phyloP scores from a whole-genome alignment of 35 echinoderm and acorn worm species.

The Acanthaster planci region DNA sequence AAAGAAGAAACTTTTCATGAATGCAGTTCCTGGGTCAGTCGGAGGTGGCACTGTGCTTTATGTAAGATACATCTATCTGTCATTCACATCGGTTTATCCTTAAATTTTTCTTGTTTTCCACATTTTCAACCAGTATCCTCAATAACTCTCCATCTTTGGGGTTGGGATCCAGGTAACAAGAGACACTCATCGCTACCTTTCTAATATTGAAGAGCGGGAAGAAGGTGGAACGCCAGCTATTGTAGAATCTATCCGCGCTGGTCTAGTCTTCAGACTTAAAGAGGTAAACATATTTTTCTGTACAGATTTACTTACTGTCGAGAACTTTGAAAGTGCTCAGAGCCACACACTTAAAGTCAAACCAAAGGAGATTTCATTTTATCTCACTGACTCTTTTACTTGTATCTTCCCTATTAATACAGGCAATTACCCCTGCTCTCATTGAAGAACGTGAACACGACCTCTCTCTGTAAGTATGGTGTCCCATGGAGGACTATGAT shows the following conservation, averaged over 20 bases:
- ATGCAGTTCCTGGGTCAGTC: constrained; percentile 68
- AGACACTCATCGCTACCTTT: constrained; percentile 68
- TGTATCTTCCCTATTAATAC: not conserved
- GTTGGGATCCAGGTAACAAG: constrained; percentile 52
- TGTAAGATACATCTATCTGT: constrained; percentile 43
- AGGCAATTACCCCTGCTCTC: not conserved
- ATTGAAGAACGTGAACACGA: constrained; percentile 35
- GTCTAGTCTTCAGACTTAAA: constrained; percentile 82
- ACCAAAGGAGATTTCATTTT: too few relatives aligned
- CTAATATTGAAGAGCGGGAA: constrained; percentile 69
- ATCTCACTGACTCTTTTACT: too few relatives aligned
- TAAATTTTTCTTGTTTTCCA: not conserved
- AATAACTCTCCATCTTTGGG: not conserved
- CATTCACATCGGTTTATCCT: not conserved
- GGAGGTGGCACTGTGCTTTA: constrained; percentile 94
- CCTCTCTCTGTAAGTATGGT: constrained; percentile 12
- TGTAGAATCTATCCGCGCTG: constrained; percentile 76
- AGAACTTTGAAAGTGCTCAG: too few relatives aligned
- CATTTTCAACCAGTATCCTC: too few relatives aligned
- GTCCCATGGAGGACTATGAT: not conserved
- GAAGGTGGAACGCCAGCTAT: constrained; percentile 85
- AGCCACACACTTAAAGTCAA: too few relatives aligned
- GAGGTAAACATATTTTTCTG: constrained; percentile 53
- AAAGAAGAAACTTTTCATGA: constrained; percentile 88
- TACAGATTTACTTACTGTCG: too few relatives aligned